Conservation (phyloP, 2,888 invertebrate genomes). For the Acrobasis suavella region DNA sequence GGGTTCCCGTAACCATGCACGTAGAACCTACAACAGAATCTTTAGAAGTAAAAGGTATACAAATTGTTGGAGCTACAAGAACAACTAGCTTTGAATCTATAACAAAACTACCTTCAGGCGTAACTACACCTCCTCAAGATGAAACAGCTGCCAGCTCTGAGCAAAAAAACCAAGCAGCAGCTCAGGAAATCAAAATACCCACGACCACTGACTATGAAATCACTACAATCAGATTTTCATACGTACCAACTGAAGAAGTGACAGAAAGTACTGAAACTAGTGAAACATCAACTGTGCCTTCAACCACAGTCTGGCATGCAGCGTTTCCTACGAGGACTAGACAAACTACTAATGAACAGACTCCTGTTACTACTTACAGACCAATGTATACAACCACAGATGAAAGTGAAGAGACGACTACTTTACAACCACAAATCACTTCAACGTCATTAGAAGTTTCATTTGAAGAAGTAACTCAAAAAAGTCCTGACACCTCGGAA, state of each 20-base stretch:
- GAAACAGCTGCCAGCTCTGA: constrained; percentile 55
- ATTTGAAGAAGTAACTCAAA: constrained; percentile 54
- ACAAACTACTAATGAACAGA: constrained; percentile 51
- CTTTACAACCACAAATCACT: constrained; percentile 54
- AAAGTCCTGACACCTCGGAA: constrained; percentile 38
- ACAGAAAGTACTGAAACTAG: constrained; percentile 43
- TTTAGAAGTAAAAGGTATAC: constrained; percentile 46
- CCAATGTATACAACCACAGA: constrained; percentile 63
- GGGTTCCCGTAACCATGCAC: constrained; percentile 52
- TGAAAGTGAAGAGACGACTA: constrained; percentile 54
- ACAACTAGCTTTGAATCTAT: constrained; percentile 77
- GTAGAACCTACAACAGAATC: constrained; percentile 44
- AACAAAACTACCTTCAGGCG: constrained; percentile 69
- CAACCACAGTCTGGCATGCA: constrained; percentile 56
- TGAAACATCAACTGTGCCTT: constrained; percentile 32
- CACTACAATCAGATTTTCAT: constrained; percentile 74
- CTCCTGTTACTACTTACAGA: constrained; percentile 69
- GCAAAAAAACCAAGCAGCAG: constrained; percentile 47
- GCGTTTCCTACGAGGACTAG: constrained; percentile 59
- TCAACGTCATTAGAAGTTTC: constrained; percentile 55
- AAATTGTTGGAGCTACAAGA: constrained; percentile 57
- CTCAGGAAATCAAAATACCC: constrained; percentile 38
- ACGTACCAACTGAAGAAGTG: constrained; percentile 60
- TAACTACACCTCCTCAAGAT: constrained; percentile 72
- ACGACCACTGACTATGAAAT: constrained; percentile 66